Evolutionary conservation across 2,797 vertebrate genomes (phyloP), one percentile per base, ranked within the genome.

Genomic region (Notolepis coatsorum): DNA sequence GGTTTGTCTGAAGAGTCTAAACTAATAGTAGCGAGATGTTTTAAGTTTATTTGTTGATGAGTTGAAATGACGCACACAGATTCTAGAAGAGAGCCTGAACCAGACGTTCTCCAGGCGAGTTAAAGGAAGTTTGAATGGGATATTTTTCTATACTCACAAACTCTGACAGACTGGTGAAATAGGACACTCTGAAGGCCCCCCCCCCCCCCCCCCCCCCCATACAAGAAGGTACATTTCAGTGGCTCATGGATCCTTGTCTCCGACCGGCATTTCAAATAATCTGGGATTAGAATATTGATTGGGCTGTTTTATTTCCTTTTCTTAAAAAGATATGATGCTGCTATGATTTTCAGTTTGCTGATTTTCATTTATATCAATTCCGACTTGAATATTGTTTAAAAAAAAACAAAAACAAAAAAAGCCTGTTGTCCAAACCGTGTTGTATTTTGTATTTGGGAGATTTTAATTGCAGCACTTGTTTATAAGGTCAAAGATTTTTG

Each of bases 391-490:
- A 65, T 71, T 65, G 43, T 55, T 53, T 57, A 76, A 58, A 72
- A 68, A 60, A n/a, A n/a, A n/a, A n/a, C n/a, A n/a, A n/a, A n/a
- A n/a, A n/a, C n/a, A n/a, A n/a, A n/a, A n/a, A n/a, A n/a, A n/a
- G n/a, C 37, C 65, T 31, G 9, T 65, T 35, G 60, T 76, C 61
- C 61, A 42, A 64, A 74, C 77, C 60, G 60, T 60, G 68, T 51
- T 68, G 79, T 80, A n/a, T n/a, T n/a, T n/a, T 74, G 74, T 81
- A 57, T 71, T 73, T 80, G 73, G 76, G 51, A 78, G 71, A 68
- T 50, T 77, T n/a, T 68, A 82, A 71, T 81, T 80, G 71, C 90
- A 87, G 86, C 90, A 91, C 86, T 92, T 90, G 87, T 93, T 89
- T 86, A 73, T 89, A 87, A 89, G 81, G 81, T 89, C 83, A 90